Base-by-base conservation (phyloP, 2,797 vertebrate genomes). In the Jordanella pulchra region DNA sequence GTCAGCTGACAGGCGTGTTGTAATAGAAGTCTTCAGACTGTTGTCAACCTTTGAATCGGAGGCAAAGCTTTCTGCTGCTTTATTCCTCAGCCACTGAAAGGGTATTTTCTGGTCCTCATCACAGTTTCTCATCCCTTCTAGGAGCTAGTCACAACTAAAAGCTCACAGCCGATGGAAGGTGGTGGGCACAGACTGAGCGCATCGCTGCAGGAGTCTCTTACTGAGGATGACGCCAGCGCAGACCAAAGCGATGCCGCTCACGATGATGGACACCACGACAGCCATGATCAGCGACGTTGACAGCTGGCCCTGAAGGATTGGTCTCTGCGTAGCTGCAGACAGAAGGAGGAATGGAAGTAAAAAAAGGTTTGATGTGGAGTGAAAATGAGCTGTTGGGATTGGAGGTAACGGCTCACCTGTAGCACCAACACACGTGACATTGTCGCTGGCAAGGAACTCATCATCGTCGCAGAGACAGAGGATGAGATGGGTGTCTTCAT, bases 211-310 rank as follows among this genome's bases (percentile, higher is more conserved):
- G 82, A 93, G 84, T 91, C 90, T 93, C 95, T 93, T 96, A 98
- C 97, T 94, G 87, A 97, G 94, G 82, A 95, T 94, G 28, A 97
- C 85, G 89, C 95, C 91, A 67, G 94, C 90, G 69, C 96, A 97
- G 88, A 95, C 93, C 76, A 98, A 91, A 11, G 94, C 89, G 15
- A 94, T 84, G 80, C 95, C 93, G 28, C 95, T 96, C 18, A 94
- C 93, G 11, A 96, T 84, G 50, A 94, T 94, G 73, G 95, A 95
- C 72, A 92, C 92, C 66, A 96, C 92, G 71, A 97, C 94, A 0
- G 94, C 93, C 86, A 97, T 79, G 85, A 97, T 94, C 71, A 97
- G 91, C 1, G 94, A 92, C 7, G 95, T 89, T 35, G 95, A 93
- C 65, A 95, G 89, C 28, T 92, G 94, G 73, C 87, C 91, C 21